Percentiles rank a stretch among this genome's conserved stretches.
phyloP scores from a whole-genome alignment of 2,113 vertebrate genomes.

The Hystrix cristata region DNA sequence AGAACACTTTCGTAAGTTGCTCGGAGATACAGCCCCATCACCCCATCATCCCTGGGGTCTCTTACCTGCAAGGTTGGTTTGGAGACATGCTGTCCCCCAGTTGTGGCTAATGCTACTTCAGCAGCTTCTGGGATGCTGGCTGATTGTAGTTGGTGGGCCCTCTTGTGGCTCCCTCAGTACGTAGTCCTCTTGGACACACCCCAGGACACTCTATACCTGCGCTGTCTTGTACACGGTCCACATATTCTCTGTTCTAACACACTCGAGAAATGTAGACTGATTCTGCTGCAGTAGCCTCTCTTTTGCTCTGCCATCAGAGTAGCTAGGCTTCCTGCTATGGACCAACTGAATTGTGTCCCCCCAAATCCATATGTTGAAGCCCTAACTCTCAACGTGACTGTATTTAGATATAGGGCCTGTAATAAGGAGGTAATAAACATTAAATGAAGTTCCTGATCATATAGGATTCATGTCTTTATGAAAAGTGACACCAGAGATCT shows the following conservation, averaged over 20 bases:
- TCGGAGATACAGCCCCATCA: not conserved
- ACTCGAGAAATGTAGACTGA: not conserved
- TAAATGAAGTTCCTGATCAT: not conserved
- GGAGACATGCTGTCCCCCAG: too few species aligned
- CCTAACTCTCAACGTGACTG: not conserved
- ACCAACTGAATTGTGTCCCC: too few species aligned
- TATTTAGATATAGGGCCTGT: not conserved
- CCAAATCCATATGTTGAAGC: not conserved
- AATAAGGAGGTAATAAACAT: not conserved
- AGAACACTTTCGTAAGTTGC: not conserved
- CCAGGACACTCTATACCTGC: rapidly evolving
- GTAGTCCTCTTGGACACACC: not conserved
- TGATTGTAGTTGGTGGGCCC: not conserved
- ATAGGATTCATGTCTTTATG: not conserved
- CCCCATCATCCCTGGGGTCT: not conserved
- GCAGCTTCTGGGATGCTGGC: not conserved
- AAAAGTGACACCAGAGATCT: not conserved
- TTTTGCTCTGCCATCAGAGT: not conserved
- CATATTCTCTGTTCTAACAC: not conserved
- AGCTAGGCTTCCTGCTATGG: not conserved
- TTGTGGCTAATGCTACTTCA: not conserved
- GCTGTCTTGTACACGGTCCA: not conserved
- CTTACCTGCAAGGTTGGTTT: not conserved
- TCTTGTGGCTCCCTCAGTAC: not conserved
- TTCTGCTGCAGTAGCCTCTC: not conserved